Percentiles rank a stretch among this genome's conserved stretches.
These are phyloP conservation scores for Xenotilapia leptura DNA, from an alignment of 2,113 vertebrate genomes.

Conservation along the genomic window DNA sequence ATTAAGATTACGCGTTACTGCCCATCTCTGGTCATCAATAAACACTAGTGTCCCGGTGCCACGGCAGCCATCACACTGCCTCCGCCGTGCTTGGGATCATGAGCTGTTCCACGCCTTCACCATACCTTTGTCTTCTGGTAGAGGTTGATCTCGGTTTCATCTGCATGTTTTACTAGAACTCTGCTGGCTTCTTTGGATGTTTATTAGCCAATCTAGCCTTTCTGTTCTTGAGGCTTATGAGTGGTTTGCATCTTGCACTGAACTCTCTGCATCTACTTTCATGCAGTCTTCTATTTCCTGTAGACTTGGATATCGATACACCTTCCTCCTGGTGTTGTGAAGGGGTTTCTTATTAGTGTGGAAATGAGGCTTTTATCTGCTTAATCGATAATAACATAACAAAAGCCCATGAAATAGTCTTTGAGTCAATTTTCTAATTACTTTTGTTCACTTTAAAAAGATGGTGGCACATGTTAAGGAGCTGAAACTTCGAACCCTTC, in stretches of 20 bases:
- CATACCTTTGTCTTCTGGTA: background rate
- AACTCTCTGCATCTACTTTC: background rate
- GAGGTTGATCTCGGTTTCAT: background rate
- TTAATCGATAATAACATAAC: background rate
- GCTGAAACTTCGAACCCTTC: background rate
- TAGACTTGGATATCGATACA: background rate
- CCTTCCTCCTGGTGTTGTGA: background rate
- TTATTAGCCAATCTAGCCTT: background rate
- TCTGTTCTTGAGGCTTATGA: background rate
- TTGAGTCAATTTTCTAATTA: background rate
- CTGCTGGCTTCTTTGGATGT: background rate
- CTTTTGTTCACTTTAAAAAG: background rate
- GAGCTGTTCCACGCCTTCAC: background rate
- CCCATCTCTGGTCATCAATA: background rate
- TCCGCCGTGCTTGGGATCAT: background rate
- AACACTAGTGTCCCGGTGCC: background rate
- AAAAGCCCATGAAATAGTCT: background rate
- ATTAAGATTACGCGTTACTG: too few relatives aligned
- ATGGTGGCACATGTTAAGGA: background rate
- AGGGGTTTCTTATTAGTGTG: background rate
- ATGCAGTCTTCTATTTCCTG: background rate
- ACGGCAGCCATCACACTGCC: background rate
- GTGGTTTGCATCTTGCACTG: background rate
- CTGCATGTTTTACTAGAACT: background rate
- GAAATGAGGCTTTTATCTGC: background rate